Conservation (phyloP, 2,113 vertebrate species). For the Leptodactylus fuscus region DNA sequence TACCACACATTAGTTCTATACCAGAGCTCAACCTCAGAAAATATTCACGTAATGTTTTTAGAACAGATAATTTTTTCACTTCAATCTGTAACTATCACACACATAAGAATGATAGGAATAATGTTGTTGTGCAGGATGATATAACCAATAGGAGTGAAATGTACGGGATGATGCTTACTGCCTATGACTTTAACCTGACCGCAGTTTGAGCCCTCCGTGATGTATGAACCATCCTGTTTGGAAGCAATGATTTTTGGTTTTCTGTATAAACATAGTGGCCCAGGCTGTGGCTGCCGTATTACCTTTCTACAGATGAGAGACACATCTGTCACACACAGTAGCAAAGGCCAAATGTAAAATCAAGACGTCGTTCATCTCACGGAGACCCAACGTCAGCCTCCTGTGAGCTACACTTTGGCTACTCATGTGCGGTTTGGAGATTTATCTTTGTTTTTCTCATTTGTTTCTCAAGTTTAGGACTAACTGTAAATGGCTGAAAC, state of each 20-base stretch:
- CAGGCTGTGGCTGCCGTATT: background rate
- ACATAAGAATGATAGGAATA: no score
- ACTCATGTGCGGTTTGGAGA: slow-evolving; percentile 21
- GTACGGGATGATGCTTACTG: background rate
- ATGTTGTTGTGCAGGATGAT: background rate
- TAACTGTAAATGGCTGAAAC: slow-evolving; percentile 1
- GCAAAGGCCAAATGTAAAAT: slow-evolving; percentile 3
- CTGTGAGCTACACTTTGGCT: slow-evolving; percentile 2
- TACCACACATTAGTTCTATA: background rate
- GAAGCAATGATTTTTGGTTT: background rate
- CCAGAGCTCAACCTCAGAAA: background rate
- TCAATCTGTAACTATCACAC: no score
- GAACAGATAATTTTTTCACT: no score
- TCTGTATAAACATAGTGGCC: background rate
- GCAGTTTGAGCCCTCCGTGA: background rate
- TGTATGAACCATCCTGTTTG: background rate
- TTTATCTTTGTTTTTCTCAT: slow-evolving; percentile 16
- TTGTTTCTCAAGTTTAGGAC: slow-evolving; percentile 28
- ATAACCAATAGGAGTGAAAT: background rate
- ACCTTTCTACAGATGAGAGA: background rate
- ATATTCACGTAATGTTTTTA: background rate
- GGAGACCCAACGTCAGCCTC: background rate
- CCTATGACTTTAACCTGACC: background rate
- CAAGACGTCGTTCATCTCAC: background rate
- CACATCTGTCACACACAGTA: background rate